Percentiles rank a stretch among this genome's conserved stretches.
Conservation (phyloP, 2,113 vertebrate species). For the Vicugna pacos region DNA sequence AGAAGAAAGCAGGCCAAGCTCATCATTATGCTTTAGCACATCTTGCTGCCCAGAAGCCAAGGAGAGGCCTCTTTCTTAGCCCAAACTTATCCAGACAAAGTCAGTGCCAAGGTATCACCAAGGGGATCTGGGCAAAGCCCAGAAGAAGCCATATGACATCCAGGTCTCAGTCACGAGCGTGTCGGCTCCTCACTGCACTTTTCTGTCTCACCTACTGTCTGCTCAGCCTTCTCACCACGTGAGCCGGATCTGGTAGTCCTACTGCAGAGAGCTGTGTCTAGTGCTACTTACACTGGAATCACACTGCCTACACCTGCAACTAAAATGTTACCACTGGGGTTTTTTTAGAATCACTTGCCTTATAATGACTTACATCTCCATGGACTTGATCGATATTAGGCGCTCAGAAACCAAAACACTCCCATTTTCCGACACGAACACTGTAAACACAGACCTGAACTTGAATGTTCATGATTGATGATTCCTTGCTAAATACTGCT, state of each 20-base stretch:
- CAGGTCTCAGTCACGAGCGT: not conserved
- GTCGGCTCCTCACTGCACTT: not conserved
- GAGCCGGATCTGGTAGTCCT: not conserved
- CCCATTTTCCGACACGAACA: slow-evolving; percentile 50
- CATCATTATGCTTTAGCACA: not conserved
- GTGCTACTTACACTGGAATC: not conserved
- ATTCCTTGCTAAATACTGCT: slow-evolving; percentile 21
- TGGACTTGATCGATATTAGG: not conserved
- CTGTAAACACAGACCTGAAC: not conserved
- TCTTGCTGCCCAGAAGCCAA: not conserved
- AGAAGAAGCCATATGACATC: not conserved
- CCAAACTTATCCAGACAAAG: not conserved
- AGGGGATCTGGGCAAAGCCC: not conserved
- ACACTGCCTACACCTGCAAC: not conserved
- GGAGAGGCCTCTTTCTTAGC: not conserved
- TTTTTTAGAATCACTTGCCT: not conserved
- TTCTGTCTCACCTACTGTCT: not conserved
- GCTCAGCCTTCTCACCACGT: not conserved
- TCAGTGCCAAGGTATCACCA: not conserved
- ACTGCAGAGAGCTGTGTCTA: not conserved
- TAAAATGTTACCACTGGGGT: not conserved
- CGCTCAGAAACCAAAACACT: slow-evolving; percentile 44
- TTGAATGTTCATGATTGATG: not conserved
- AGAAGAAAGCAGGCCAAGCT: not conserved
- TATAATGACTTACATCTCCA: slow-evolving; percentile 48